Evolutionary conservation across 2,888 invertebrate species (phyloP).

Genomic region (Nomada hirtipes): DNA sequence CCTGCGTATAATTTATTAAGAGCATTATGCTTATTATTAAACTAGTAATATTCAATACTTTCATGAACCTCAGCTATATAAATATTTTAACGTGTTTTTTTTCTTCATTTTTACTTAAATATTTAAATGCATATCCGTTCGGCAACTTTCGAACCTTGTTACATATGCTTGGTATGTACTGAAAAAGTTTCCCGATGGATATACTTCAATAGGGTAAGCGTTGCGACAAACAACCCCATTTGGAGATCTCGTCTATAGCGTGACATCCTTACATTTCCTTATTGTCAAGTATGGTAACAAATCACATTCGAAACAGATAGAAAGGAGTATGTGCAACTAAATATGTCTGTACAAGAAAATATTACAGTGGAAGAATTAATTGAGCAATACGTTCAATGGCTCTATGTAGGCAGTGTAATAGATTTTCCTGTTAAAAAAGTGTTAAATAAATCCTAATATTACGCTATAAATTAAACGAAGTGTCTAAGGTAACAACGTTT

Average conservation of each 20-base stretch:
- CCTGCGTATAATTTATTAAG: conserved; percentile 1
- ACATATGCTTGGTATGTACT: neutral
- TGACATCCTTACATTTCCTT: conserved; percentile 52
- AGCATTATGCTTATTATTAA: conserved; percentile 39
- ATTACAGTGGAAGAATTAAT: conserved; percentile 67
- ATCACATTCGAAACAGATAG: conserved; percentile 63
- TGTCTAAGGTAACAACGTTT: conserved; percentile 20
- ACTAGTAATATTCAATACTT: conserved; percentile 50
- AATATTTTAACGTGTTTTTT: conserved; percentile 21
- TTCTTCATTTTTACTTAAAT: conserved; percentile 17
- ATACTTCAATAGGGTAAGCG: conserved; percentile 1
- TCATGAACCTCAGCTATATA: conserved; percentile 43
- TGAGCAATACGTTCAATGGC: conserved; percentile 68
- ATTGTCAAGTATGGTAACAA: conserved; percentile 69
- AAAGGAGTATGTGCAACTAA: conserved; percentile 52
- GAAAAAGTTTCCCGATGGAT: conserved; percentile 18
- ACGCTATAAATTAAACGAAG: conserved; percentile 28
- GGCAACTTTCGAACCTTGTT: conserved; percentile 1
- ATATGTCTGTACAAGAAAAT: conserved; percentile 49
- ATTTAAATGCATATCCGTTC: conserved; percentile 24
- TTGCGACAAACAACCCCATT: conserved; percentile 19
- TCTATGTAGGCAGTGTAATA: conserved; percentile 70
- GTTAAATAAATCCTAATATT: conserved; percentile 37
- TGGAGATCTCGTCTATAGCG: conserved; percentile 29
- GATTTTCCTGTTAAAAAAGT: conserved; percentile 39